Evolutionary conservation across 1,140 invertebrate genomes (phyloP).

Genomic region (Nasonia vitripennis): DNA sequence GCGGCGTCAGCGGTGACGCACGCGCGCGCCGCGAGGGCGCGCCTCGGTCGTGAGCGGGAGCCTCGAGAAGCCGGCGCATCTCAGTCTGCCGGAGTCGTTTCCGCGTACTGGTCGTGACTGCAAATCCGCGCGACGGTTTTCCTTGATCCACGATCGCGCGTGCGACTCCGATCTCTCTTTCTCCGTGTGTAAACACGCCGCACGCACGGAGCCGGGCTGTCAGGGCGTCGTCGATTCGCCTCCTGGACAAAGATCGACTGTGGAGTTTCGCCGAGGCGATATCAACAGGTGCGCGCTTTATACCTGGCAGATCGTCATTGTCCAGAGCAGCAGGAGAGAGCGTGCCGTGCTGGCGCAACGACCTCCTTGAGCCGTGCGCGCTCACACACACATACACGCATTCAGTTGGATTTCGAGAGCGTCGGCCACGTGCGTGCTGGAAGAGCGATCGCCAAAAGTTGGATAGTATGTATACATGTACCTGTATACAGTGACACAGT

Average conservation of each 20-base stretch:
- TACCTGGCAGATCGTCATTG: neutral
- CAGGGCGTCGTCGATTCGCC: neutral
- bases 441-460: too few species aligned
- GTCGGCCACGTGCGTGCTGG: too few species aligned
- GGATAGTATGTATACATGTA: too few species aligned
- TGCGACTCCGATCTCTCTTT: neutral
- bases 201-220: too few species aligned
- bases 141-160: neutral
- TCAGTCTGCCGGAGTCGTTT: conserved; percentile 64
- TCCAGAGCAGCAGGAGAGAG: neutral
- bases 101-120: conserved; percentile 52
- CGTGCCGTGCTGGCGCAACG: neutral
- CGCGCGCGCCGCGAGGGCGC: conserved; percentile 54
- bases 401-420: neutral
- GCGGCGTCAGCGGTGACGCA: neutral
- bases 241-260: neutral
- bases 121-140: neutral
- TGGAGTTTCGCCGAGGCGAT: neutral
- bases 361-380: neutral
- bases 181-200: neutral
- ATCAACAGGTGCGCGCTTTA: neutral
- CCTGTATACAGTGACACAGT: too few species aligned
- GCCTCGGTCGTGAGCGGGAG: conserved; percentile 60
- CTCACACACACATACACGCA: too few species aligned
- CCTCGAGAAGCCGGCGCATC: conserved; percentile 52